phyloP scores from a whole-genome alignment of 1,140 invertebrate species.

The Drosophila bipectinata region DNA sequence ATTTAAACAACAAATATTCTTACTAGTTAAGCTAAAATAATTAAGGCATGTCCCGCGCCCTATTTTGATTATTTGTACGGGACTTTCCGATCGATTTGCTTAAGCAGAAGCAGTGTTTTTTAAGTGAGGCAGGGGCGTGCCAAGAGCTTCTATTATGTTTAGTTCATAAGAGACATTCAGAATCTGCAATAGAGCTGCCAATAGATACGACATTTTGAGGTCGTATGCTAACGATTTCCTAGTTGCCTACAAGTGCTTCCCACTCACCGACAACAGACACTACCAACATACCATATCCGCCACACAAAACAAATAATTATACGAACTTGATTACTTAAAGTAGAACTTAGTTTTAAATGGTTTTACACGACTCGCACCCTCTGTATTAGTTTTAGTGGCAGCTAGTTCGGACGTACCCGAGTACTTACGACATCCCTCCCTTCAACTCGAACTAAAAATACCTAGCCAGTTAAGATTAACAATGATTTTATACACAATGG shows the following conservation, averaged over 20 bases:
- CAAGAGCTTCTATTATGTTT: conserved; percentile 40
- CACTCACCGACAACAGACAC: conserved; percentile 41
- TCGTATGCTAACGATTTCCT: conserved; percentile 61
- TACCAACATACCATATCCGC: conserved; percentile 42
- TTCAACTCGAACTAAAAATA: conserved; percentile 41
- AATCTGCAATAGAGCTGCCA: conserved; percentile 64
- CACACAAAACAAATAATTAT: conserved; percentile 57
- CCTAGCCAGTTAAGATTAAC: conserved; percentile 38
- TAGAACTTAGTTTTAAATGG: conserved; percentile 68
- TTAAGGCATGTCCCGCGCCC: conserved; percentile 6
- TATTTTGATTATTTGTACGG: conserved; percentile 2
- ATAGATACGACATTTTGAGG: conserved; percentile 36
- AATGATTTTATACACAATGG: conserved; percentile 59
- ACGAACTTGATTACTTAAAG: conserved; percentile 69
- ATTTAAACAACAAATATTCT: conserved; percentile 53
- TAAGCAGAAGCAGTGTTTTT: conserved; percentile 31
- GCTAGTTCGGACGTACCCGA: conserved; percentile 24
- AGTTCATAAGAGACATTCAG: conserved; percentile 29
- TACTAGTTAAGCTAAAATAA: conserved; percentile 27
- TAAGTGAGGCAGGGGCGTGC: conserved; percentile 8
- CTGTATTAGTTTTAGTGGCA: conserved; percentile 50
- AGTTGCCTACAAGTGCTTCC: conserved; percentile 74
- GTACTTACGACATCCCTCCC: conserved; percentile 43
- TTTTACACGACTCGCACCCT: conserved; percentile 47
- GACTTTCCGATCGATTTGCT: conserved; percentile 53